phyloP scores from a whole-genome alignment of 2,888 invertebrate species.

The Eupithecia exiguata region DNA sequence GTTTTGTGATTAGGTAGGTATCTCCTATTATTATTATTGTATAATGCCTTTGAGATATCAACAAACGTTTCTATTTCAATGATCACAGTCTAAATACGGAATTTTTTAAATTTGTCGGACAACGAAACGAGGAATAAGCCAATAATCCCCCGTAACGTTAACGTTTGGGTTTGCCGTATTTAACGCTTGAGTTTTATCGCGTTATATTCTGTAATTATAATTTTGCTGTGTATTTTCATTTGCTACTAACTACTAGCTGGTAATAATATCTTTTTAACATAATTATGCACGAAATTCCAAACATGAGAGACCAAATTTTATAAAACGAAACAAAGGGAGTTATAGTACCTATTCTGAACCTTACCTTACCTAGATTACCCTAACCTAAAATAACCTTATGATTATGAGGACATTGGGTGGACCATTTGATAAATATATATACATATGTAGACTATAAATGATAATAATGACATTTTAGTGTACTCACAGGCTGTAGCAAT shows the following conservation, averaged over 20 bases:
- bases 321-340: neutral
- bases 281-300: slow-evolving; percentile 1
- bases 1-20: neutral
- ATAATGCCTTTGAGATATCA: neutral
- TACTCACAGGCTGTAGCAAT: slow-evolving; percentile 82
- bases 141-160: slow-evolving; percentile 1
- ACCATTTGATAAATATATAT: too few relatives aligned
- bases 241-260: neutral
- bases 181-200: neutral
- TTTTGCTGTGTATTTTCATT: neutral
- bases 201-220: neutral
- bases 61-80: neutral
- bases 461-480: slow-evolving; percentile 8
- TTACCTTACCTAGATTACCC: too few relatives aligned
- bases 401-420: too few relatives aligned
- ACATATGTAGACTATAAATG: too few relatives aligned
- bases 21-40: neutral
- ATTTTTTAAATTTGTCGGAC: slow-evolving; percentile 4
- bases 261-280: neutral
- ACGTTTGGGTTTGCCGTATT: slow-evolving; percentile 5
- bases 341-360: neutral
- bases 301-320: neutral
- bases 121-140: slow-evolving; percentile 3
- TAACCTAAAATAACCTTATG: neutral
- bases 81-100: neutral